Base-by-base conservation (phyloP, 2,797 vertebrate species). In the Myripristis murdjan region DNA sequence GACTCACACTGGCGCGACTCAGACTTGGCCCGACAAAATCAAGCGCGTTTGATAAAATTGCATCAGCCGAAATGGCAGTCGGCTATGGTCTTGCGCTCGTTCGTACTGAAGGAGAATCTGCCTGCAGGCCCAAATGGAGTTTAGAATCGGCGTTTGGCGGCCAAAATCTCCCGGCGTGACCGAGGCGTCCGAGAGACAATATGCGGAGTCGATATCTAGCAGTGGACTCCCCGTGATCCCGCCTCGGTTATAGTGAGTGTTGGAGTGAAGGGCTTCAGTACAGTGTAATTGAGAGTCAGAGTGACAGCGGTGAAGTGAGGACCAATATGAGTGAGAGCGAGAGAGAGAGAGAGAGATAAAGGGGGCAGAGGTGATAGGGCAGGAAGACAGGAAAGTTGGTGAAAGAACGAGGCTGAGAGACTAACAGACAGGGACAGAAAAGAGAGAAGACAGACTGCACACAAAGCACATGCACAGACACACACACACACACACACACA, bases 361-460 rank as follows among this genome's bases (percentile, higher is more conserved):
- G n/a, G 67, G 75, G 73, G 79, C 54, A 71, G 74, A 85, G 79
- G 89, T 81, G 82, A 85, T 71, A 70, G 47, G 68, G 83, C 18
- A 68, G 71, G 70, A 79, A 73, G 75, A 83, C 51, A 62, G 41
- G 68, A 73, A 59, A 26, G 60, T 73, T 52, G 65, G 48, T 66
- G 39, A 61, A 64, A 80, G 84, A 53, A n/a, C n/a, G n/a, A n/a
- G 76, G 64, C 82, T 75, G 85, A 80, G 68, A 85, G 64, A 78
- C 65, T 79, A 64, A 51, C 23, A 66, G 77, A 86, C 48, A 71
- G 76, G 61, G 39, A 61, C 66, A 70, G 43, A 58, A 35, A 65
- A 64, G 55, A 76, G 37, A 83, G 61, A 70, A 0, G 55, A 84
- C 39, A 44, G 37, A n/a, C n/a, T 37, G 26, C 14, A 24, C 22